Base-by-base conservation (phyloP, 2,113 vertebrate species). In the Neoarius graeffei region DNA sequence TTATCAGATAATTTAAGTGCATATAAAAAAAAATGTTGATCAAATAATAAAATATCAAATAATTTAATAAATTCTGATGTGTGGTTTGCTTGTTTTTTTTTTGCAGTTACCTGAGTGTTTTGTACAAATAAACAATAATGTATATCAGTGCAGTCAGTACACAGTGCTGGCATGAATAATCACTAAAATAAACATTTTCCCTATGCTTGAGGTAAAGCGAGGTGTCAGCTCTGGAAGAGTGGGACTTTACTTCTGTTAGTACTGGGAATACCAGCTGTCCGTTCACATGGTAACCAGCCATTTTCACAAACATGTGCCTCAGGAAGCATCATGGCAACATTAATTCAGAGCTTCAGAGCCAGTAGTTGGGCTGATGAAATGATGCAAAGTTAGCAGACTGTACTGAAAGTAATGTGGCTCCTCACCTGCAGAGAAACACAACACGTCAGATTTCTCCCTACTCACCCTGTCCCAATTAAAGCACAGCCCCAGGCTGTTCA, bases 381-480 rank as follows among this genome's bases (percentile, higher is more conserved):
- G 69, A 87, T 62, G 81, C 69, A 76, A 84, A 69, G 3, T 52
- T 64, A 64, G 42, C 69, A 69, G 59, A 48, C 81, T 76, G 35
- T 54, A 81, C 85, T 59, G 27, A 42, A 71, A 87, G n/a, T 20
- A 57, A 15, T 30, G 86, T 50, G 56, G 56, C 30, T 64, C 81
- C 81, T 77, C 73, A 83, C 76, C 85, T 81, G 54, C 25, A 42
- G n/a, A 82, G 54, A 56, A 42, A 67, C 54, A 52, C n/a, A 52
- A 60, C 35, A 52, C n/a, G 35, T n/a, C 50, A 79, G 57, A 81
- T 42, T 81, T 80, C 14, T 3, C 77, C n/a, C 35, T 64, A 92
- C 97, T 97, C 94, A 99, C 98, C 95, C 96, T 94, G 79, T 99
- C 97, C 98, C 98, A 99, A 86, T 95, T 97, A 94, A 99, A 99